Evolutionary conservation across 2,888 invertebrate species (phyloP), one percentile per base, ranked within the genome.

Genomic region (Bhutanitis thaidina): DNA sequence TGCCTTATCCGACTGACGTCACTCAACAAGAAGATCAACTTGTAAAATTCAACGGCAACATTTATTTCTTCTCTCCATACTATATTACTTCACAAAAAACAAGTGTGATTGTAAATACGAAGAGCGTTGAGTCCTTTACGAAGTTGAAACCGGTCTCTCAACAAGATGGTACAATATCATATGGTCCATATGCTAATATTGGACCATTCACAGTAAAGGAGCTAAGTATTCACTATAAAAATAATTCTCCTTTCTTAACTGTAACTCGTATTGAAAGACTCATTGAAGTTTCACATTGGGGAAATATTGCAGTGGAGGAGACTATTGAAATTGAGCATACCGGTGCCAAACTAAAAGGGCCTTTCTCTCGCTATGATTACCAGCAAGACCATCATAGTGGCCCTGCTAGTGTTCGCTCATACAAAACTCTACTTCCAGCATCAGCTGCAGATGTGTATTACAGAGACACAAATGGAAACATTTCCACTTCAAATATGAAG

Each of bases 201-300:
- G 87, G 91, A 55, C 90, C 87, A 7, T 90, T 91, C 54, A 79
- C 89, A 13, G 77, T 87, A 57, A 93, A 94, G 60, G 92, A 94
- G 59, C 76, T 98, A 62, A 87, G 87, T 35, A 90, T 99, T 30
- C 99, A 99, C 79, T 98, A 94, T 75, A 99, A 98, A 81, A 99
- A 98, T 80, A 98, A 98, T 76, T 92, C 95, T 35, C 98, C 99
- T 27, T 99, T 99, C 83, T 85, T 99, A 59, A 96, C 97, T n/a
- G 97, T 98, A 0, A 96, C 95, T 0, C 91, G 92, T 39, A 80
- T 99, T 61, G 95, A 96, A 64, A 92, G 99, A 43, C 88, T 93
- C 0, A 95, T 99, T 65, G 99, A 99, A 86, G 93, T 99, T 1
- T 99, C 99, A 0, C 99, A 99, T 77, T 99, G 99, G 99, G 99